phyloP scores from a whole-genome alignment of 35 echinoderm and acorn worm species.

The Apostichopus japonicus region DNA sequence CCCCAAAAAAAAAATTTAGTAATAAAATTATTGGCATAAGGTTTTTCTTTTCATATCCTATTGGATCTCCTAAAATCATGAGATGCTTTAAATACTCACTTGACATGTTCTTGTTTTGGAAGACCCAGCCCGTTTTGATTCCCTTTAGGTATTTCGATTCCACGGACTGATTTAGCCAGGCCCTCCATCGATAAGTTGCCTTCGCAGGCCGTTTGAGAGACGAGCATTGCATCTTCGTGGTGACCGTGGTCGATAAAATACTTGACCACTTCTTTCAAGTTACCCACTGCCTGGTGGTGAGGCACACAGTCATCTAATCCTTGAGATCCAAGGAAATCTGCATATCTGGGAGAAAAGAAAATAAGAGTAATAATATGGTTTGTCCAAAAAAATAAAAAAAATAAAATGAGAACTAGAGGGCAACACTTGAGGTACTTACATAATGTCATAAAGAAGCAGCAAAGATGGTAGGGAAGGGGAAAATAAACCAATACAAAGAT shows the following conservation, averaged over 20 bases:
- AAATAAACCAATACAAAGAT: not conserved
- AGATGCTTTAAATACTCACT: not conserved
- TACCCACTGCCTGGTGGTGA: conserved; percentile 72
- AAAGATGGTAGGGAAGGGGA: too few relatives aligned
- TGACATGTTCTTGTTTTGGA: conserved; percentile 19
- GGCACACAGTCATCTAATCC: conserved; percentile 86
- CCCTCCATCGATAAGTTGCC: conserved; percentile 31
- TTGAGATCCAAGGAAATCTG: conserved; percentile 61
- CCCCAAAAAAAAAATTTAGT: too few relatives aligned
- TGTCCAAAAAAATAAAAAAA: too few relatives aligned
- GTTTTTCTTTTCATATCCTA: too few relatives aligned
- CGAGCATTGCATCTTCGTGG: conserved; percentile 83
- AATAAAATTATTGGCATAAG: too few relatives aligned
- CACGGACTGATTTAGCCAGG: not conserved
- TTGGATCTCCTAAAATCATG: too few relatives aligned
- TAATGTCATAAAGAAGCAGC: too few relatives aligned
- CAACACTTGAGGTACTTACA: too few relatives aligned
- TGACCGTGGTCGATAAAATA: conserved; percentile 69
- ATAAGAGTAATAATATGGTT: not conserved
- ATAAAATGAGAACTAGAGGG: too few relatives aligned
- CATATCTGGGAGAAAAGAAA: conserved; percentile 61
- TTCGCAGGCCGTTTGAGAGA: conserved; percentile 90
- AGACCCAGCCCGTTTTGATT: conserved; percentile 72
- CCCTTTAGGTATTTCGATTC: conserved; percentile 27
- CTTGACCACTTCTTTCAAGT: conserved; percentile 59